Base-by-base conservation (phyloP, 2,888 invertebrate genomes). In the Boloria selene region DNA sequence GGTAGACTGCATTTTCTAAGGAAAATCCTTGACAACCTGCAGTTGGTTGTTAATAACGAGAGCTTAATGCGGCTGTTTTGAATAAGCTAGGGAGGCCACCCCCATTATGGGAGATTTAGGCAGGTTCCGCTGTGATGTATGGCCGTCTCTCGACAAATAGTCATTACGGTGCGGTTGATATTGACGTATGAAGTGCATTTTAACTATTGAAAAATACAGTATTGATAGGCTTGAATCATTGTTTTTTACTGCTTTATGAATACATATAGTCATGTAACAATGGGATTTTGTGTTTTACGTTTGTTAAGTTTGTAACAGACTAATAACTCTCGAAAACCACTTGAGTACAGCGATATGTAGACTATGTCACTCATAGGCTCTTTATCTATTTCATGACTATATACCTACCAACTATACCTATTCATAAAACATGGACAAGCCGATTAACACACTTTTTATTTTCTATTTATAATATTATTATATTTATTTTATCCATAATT, bases 21-120 rank as follows among this genome's bases (percentile, higher is more conserved):
- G 79, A 81, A 82, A 82, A 81, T 79, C 80, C 78, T 81, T 82
- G 83, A 85, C 84, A 85, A 83, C 80, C 79, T 83, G 79, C 74
- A 78, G 78, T 80, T 79, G 77, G 77, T 75, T 79, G 80, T 82
- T 84, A 85, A 84, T 80, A 78, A 79, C 70, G 64, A 81, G 76
- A 75, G 79, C 75, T 83, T 86, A 85, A 83, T 81, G 82, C 73
- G 73, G 75, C 79, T 81, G 80, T 81, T 86, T 83, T 83, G 83
- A 85, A 86, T 87, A 83, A 81, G 79, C 77, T 74, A 70, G 76
- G 73, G 77, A 74, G 77, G 77, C 63, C 66, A 56, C 73, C 75
- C 75, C 73, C 56, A 64, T 56, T 66, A 70, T 74, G 74, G 76
- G 78, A 76, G 78, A 77, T 76, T 79, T 74, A 75, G 79, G 74